Conservation (phyloP, 2,797 vertebrate species). For the Gymnothorax reevesii region DNA sequence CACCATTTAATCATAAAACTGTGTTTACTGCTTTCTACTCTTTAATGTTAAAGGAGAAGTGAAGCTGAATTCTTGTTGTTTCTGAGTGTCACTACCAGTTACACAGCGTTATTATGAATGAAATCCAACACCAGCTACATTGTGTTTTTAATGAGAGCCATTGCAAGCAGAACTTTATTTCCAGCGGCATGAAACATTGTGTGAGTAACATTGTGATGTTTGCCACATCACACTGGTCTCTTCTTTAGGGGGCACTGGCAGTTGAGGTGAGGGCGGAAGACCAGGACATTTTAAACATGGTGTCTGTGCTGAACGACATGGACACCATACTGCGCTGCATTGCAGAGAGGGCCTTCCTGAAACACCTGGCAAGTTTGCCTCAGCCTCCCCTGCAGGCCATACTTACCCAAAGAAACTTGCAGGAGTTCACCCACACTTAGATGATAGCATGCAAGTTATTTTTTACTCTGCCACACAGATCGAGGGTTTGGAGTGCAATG, state of each 20-base stretch:
- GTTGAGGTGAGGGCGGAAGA: slow-evolving; percentile 92
- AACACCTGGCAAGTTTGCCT: slow-evolving; percentile 76
- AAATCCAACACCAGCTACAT: neutral
- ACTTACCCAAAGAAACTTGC: neutral
- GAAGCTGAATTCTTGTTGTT: neutral
- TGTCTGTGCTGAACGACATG: slow-evolving; percentile 81
- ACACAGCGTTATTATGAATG: neutral
- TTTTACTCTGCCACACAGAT: neutral
- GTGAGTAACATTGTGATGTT: neutral
- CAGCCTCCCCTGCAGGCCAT: neutral
- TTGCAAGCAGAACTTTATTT: neutral
- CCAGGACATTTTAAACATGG: slow-evolving; percentile 85
- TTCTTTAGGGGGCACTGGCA: slow-evolving; percentile 86
- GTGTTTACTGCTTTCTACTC: neutral
- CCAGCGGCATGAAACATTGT: neutral
- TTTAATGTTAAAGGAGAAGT: neutral
- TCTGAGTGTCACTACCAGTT: neutral
- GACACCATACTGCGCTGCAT: slow-evolving; percentile 92
- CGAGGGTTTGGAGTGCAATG: neutral
- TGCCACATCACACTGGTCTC: neutral
- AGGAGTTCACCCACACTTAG: neutral
- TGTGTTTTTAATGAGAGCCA: neutral
- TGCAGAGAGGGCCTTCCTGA: slow-evolving; percentile 93
- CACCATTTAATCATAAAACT: neutral
- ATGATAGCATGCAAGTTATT: neutral